These are phyloP conservation scores for Zophobas morio DNA, from an alignment of 1,140 invertebrate species.

Conservation along the genomic window DNA sequence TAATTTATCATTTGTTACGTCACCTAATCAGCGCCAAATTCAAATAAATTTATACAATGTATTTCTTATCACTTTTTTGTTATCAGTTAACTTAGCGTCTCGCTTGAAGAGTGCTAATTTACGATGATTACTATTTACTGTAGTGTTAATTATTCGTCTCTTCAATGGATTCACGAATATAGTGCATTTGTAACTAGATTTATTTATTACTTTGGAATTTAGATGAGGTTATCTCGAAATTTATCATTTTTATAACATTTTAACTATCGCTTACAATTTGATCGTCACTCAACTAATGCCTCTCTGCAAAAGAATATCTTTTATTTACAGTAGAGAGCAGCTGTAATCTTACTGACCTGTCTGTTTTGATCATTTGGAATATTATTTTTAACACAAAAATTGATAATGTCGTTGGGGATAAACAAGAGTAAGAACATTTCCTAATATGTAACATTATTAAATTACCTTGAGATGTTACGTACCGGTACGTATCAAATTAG, in stretches of 20 bases:
- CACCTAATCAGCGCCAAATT: conserved; percentile 56
- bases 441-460: neutral
- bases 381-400: conserved; percentile 14
- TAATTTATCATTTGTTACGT: conserved; percentile 53
- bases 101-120: neutral
- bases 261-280: conserved; percentile 6
- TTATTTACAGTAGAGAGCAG: conserved; percentile 3
- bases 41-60: conserved; percentile 41
- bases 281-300: conserved; percentile 4
- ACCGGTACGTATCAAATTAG: no score
- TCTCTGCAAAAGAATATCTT: conserved; percentile 1
- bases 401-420: conserved; percentile 2
- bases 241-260: conserved; percentile 43
- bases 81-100: conserved; percentile 1
- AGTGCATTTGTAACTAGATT: conserved; percentile 8
- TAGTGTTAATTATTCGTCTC: neutral
- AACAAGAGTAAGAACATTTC: neutral
- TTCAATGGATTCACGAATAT: conserved; percentile 2
- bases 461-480: no score
- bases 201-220: conserved; percentile 17
- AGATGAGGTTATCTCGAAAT: conserved; percentile 23
- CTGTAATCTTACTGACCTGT: conserved; percentile 4
- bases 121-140: no score
- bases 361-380: conserved; percentile 13
- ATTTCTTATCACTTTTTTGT: conserved; percentile 13